Base-by-base conservation (phyloP, 2,888 invertebrate genomes). In the Dusona sp. region DNA sequence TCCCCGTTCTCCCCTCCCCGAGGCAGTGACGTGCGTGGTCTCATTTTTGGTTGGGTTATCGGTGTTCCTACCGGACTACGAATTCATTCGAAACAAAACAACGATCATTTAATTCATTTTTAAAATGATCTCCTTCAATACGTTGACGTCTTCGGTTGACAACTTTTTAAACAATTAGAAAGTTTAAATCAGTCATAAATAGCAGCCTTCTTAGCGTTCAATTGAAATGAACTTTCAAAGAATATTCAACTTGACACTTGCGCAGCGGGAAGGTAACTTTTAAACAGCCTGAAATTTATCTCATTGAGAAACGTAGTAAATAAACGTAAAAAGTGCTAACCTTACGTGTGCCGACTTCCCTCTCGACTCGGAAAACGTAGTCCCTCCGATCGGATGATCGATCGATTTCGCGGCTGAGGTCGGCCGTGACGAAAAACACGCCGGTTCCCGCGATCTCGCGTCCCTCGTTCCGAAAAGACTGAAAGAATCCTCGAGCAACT, bases 401-500 rank as follows among this genome's bases (percentile, higher is more conserved):
- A 90, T 85, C 19, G 90, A 77, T 48, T 77, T 87, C 54, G 87
- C 73, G 70, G 89, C 86, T 22, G 92, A 89, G 54, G 57, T 85
- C 42, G 90, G 88, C 70, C 89, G 88, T 36, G 88, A 88, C 54
- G 86, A 87, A 78, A 78, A 87, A 84, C 80, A 87, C 83, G 74
- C 83, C 51, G 88, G 75, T 65, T 94, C 93, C 19, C 91, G 92
- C 38, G 95, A 95, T 89, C 95, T 96, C 25, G 95, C 95, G 77
- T 95, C 95, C 45, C 96, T 95, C 90, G 96, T 96, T 4, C 97
- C 97, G 93, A 97, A 97, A 83, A 97, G 94, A 86, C 97, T 97
- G 94, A 97, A 97, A 0, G 97, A 97, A 90, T 97, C 97, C 90
- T 97, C 97, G 92, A 97, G 95, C 11, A 97, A 95, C 91, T 97